Percentiles rank a stretch among this genome's conserved stretches.
These are phyloP conservation scores for Spisula subtruncata DNA, from an alignment of 2,888 invertebrate species.

Conservation along the genomic window DNA sequence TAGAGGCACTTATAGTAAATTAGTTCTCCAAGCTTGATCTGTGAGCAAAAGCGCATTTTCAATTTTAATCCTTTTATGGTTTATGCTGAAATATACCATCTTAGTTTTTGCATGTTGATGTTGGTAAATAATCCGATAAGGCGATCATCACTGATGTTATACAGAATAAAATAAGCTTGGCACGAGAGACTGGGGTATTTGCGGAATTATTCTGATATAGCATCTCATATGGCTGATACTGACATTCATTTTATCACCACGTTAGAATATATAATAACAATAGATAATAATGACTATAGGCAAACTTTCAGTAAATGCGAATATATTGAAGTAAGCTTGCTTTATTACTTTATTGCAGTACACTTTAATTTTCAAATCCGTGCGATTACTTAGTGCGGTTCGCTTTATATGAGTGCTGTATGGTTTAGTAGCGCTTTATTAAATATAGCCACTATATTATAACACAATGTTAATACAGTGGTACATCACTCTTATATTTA, in stretches of 20 bases:
- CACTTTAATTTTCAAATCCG: no score
- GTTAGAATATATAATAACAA: no score
- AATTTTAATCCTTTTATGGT: conserved; percentile 19
- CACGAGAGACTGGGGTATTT: neutral
- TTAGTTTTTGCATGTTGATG: neutral
- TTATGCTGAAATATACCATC: neutral
- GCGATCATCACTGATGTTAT: neutral
- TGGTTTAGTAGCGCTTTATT: no score
- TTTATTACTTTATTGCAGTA: neutral
- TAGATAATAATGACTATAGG: neutral
- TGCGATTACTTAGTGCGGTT: no score
- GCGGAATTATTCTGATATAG: neutral
- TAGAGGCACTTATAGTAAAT: neutral
- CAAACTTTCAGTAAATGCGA: neutral
- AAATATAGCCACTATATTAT: no score
- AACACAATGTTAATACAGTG: no score
- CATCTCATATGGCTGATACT: neutral
- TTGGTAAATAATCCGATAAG: neutral
- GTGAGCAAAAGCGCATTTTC: conserved; percentile 19
- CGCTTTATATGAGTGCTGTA: no score
- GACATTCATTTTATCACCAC: neutral
- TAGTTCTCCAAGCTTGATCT: neutral
- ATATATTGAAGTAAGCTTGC: neutral
- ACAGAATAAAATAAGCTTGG: neutral
- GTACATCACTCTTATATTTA: no score